Conservation (phyloP, 2,888 invertebrate species). For the Exephanes ischioxanthus region DNA sequence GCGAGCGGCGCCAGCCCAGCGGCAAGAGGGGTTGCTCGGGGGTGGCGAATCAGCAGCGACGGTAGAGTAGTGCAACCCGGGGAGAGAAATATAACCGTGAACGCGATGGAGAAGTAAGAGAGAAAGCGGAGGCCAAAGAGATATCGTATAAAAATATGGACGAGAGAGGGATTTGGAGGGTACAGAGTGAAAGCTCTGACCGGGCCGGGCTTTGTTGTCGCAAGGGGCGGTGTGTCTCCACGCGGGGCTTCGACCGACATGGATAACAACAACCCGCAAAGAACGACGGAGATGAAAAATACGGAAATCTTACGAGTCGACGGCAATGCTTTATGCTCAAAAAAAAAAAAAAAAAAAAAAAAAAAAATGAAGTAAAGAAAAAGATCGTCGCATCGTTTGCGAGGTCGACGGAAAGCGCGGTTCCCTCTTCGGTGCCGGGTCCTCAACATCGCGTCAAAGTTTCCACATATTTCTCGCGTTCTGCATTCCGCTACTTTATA, state of each 20-base stretch:
- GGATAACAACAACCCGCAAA: slow-evolving; percentile 30
- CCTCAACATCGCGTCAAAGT: slow-evolving; percentile 13
- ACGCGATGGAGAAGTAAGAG: slow-evolving; percentile 7
- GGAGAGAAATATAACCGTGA: slow-evolving; percentile 4
- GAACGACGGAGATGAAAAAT: slow-evolving; percentile 27
- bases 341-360: slow-evolving; percentile 19
- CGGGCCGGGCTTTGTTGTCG: slow-evolving; percentile 31
- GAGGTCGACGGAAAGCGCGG: slow-evolving; percentile 59
- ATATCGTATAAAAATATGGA: slow-evolving; percentile 15
- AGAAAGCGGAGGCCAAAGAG: slow-evolving; percentile 12
- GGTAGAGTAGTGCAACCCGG: background rate
- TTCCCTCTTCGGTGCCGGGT: slow-evolving; percentile 4
- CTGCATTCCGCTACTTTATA: slow-evolving; percentile 10
- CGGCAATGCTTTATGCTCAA: slow-evolving; percentile 34
- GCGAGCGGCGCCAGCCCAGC: background rate
- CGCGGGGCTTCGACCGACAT: slow-evolving; percentile 6
- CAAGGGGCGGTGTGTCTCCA: slow-evolving; percentile 11
- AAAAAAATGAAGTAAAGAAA: background rate
- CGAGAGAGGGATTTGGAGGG: slow-evolving; percentile 11
- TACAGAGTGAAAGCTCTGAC: slow-evolving; percentile 1
- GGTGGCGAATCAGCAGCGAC: background rate
- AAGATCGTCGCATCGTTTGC: slow-evolving; percentile 68
- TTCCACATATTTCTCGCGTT: slow-evolving; percentile 22
- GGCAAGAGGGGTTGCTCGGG: background rate
- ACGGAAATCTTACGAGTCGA: slow-evolving; percentile 34